These are phyloP conservation scores for Turritopsis dohrnii DNA, from an alignment of 30 jellyfish, hydroid and myxozoan species.

Conservation along the genomic window DNA sequence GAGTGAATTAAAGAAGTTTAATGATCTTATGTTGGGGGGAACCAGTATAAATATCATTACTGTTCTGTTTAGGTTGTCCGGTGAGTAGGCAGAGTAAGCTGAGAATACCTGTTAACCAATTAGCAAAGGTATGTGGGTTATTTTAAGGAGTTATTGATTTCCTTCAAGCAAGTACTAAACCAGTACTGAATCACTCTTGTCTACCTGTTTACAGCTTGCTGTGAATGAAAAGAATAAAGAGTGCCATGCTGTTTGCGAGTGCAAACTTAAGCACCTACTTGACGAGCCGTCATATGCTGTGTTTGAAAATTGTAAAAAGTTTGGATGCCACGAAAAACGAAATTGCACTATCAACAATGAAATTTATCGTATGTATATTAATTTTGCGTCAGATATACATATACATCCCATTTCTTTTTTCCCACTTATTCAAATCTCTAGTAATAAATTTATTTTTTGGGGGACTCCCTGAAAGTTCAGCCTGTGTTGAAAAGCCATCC, in stretches of 20 bases:
- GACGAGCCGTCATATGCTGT: not conserved
- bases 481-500: no score
- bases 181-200: not conserved
- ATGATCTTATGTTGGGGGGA: no score
- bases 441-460: no score
- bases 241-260: constrained; percentile 40
- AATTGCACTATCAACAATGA: constrained; percentile 15
- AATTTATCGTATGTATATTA: constrained; percentile 23
- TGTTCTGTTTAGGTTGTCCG: constrained; percentile 33
- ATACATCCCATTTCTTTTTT: not conserved
- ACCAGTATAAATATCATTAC: no score
- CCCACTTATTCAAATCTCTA: not conserved
- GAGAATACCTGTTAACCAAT: constrained; percentile 29
- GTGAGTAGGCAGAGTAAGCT: constrained; percentile 32
- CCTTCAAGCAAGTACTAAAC: not conserved
- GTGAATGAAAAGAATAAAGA: constrained; percentile 26
- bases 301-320: constrained; percentile 34
- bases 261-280: not conserved
- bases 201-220: constrained; percentile 13
- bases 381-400: not conserved
- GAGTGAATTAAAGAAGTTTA: no score
- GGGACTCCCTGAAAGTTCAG: no score
- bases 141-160: not conserved
- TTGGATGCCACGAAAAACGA: constrained; percentile 35
- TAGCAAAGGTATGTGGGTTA: constrained; percentile 20